Conservation (phyloP, 2,113 vertebrate species). For the Lycaon pictus region DNA sequence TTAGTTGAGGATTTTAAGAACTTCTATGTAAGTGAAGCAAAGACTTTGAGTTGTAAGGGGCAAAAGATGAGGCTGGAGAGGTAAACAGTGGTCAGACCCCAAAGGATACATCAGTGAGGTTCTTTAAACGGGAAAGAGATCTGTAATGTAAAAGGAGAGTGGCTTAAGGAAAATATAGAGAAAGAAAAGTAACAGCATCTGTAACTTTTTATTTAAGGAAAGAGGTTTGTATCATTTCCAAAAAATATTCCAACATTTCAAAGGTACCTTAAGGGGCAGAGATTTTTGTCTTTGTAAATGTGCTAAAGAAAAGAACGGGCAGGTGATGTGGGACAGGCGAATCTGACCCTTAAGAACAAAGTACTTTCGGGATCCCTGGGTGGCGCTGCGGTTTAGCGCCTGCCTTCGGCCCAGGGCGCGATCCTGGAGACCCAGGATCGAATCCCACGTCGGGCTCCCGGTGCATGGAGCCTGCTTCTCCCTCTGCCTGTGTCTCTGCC, state of each 20-base stretch:
- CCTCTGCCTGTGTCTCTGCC: no score
- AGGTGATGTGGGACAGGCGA: not conserved
- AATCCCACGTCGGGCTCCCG: no score
- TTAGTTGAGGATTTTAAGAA: not conserved
- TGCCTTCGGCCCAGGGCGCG: no score
- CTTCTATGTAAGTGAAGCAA: not conserved
- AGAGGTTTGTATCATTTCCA: not conserved
- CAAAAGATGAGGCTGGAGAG: not conserved
- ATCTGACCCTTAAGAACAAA: not conserved
- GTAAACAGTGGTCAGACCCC: not conserved
- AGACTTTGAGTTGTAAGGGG: not conserved
- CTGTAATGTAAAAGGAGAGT: not conserved
- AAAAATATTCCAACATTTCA: constrained; percentile 42
- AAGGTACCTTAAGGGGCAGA: not conserved
- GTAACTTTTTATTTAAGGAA: not conserved
- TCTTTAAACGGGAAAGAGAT: constrained; percentile 9
- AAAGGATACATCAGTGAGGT: not conserved
- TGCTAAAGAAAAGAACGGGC: not conserved
- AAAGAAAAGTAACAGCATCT: not conserved
- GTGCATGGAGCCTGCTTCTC: no score
- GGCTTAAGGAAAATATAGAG: not conserved
- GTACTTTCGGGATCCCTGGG: no score
- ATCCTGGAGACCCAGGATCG: no score
- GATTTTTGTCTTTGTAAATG: constrained; percentile 32
- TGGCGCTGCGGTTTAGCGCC: no score